These are phyloP conservation scores for Drosophila seclusa DNA, from an alignment of 2,888 invertebrate genomes.

Conservation along the genomic window DNA sequence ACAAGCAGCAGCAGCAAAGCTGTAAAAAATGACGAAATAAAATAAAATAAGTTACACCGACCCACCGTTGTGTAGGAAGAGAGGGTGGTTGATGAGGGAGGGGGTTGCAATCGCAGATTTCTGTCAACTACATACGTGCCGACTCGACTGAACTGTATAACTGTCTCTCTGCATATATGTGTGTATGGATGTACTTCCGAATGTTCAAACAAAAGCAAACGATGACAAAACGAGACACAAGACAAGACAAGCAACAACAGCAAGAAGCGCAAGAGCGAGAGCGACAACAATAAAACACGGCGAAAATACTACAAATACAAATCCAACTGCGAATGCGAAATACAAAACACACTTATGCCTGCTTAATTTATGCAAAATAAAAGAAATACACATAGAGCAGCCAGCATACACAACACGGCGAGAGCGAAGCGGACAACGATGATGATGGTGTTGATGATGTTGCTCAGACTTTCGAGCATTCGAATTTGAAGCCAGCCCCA, in stretches of 20 bases:
- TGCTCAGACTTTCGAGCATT: conserved; percentile 40
- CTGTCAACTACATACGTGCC: conserved; percentile 46
- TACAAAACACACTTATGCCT: conserved; percentile 77
- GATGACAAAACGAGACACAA: conserved; percentile 54
- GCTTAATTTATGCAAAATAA: conserved; percentile 80
- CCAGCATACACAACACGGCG: conserved; percentile 5
- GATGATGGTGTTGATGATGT: conserved; percentile 10
- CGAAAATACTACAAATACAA: conserved; percentile 44
- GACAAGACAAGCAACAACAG: conserved; percentile 23
- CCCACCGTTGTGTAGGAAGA: conserved; percentile 30
- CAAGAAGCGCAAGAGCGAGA: conserved; percentile 19
- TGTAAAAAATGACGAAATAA: conserved; percentile 38
- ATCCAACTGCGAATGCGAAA: conserved; percentile 59
- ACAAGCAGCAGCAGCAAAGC: conserved; percentile 15
- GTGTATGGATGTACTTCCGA: conserved; percentile 59
- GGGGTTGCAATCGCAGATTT: conserved; percentile 33
- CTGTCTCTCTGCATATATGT: conserved; percentile 32
- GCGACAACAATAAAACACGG: conserved; percentile 22
- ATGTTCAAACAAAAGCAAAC: conserved; percentile 69
- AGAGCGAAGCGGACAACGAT: conserved; percentile 4
- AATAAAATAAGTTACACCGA: conserved; percentile 62
- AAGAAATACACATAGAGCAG: conserved; percentile 70
- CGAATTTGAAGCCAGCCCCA: conserved; percentile 61
- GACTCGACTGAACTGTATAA: conserved; percentile 27
- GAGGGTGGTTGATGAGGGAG: too few relatives aligned